phyloP scores from a whole-genome alignment of 1,140 invertebrate genomes.

The Parapsyche elsis region DNA sequence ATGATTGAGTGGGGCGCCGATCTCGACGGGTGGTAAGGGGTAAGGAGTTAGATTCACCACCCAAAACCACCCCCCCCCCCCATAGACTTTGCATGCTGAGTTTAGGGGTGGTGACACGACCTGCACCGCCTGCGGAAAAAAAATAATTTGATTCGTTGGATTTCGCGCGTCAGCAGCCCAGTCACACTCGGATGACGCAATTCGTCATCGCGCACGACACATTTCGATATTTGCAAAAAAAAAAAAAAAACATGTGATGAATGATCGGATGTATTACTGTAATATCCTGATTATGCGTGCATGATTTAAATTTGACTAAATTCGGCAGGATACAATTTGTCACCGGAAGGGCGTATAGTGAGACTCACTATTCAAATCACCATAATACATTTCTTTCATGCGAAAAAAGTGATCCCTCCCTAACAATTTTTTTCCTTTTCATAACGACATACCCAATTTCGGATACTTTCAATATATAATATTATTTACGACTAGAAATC shows the following conservation, averaged over 20 bases:
- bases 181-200: conserved; percentile 1
- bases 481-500: no score
- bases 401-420: conserved; percentile 12
- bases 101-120: conserved; percentile 4
- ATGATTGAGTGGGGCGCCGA: conserved; percentile 51
- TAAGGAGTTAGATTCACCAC: no score
- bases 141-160: conserved; percentile 7
- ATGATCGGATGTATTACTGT: no score
- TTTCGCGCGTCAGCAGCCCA: background rate
- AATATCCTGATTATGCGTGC: background rate
- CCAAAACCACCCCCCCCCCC: background rate
- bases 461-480: no score
- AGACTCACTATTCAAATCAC: background rate
- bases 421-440: background rate
- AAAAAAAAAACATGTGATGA: background rate
- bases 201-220: background rate
- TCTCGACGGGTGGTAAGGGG: conserved; percentile 28
- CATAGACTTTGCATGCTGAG: conserved; percentile 47
- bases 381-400: background rate
- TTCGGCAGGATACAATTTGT: background rate
- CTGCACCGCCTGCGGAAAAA: background rate
- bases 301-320: background rate
- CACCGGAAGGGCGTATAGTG: background rate
- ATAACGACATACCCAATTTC: background rate
- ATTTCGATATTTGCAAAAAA: background rate